Base-by-base conservation (phyloP, 1,140 invertebrate species). In the Arion vulgaris region DNA sequence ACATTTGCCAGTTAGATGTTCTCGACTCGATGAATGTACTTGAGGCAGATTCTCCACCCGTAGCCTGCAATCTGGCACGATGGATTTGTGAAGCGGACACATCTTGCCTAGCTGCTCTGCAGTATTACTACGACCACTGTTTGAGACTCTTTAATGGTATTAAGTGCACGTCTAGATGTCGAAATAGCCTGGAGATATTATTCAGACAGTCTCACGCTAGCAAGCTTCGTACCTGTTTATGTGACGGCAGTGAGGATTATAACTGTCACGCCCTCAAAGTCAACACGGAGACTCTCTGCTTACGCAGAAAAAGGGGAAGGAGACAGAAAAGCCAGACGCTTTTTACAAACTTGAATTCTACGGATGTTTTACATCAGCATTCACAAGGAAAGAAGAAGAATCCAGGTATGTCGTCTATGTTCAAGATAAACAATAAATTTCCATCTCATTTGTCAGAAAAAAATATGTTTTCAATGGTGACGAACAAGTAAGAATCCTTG, bases 61-160 rank as follows among this genome's bases (percentile, higher is more conserved):
- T 91, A 38, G 86, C 84, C 41, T 91, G 90, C 80, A 81, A 85
- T 7, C 81, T 91, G 45, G 90, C 90, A 9, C 53, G 81, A 32
- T 85, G 85, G 84, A 85, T 91, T 51, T 91, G 90, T 74, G 88
- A 89, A 76, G 90, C 90, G 15, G 90, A 91, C 83, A 91, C 88
- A 15, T 85, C 87, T 15, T 91, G 90, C 75, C 81, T 85, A 28
- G 84, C 86, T 32, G 90, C 90, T 15, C 77, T 91, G 53, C 68
- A 83, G 13, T 90, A 88, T 81, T 91, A 89, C 82, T 74, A 71
- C 38, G 73, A 81, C 28, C 84, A 88, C 82, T 91, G 90, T 73
- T 51, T 69, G 23, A 80, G 81, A 62, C 81, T 87, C 17, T 81
- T 86, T 39, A 83, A 79, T 13, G 87, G 84, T 1, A 75, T 86